phyloP scores from a whole-genome alignment of 2,797 vertebrate genomes.

The Semaprochilodus insignis region DNA sequence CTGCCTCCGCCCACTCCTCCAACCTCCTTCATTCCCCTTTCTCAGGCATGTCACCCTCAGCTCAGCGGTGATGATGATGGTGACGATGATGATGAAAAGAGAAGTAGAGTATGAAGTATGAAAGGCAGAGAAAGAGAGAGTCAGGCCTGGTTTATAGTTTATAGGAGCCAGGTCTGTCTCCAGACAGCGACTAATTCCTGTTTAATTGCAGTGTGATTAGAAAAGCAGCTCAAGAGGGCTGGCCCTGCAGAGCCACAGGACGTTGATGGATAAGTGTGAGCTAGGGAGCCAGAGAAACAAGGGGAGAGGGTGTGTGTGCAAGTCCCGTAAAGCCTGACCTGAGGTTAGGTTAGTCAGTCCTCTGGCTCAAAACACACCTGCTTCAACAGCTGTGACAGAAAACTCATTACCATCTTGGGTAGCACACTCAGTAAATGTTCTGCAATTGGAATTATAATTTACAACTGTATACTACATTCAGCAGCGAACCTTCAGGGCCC shows the following conservation, averaged over 20 bases:
- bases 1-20: slow-evolving; percentile 26
- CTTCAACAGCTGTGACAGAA: slow-evolving; percentile 9
- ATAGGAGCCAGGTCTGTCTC: slow-evolving; percentile 55
- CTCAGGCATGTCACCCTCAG: slow-evolving; percentile 39
- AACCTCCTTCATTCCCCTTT: neutral
- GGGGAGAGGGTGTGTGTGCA: slow-evolving; percentile 38
- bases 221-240: slow-evolving; percentile 73
- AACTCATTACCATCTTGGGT: neutral
- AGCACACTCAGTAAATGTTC: neutral
- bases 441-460: neutral
- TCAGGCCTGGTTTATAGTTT: slow-evolving; percentile 62
- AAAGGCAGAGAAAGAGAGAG: slow-evolving; percentile 22
- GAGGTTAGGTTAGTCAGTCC: slow-evolving; percentile 15
- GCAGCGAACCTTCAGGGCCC: too few species aligned
- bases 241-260: slow-evolving; percentile 67
- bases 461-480: neutral
- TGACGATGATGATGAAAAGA: slow-evolving; percentile 30
- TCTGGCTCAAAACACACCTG: neutral
- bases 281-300: slow-evolving; percentile 52
- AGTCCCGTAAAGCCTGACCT: slow-evolving; percentile 37
- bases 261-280: slow-evolving; percentile 74
- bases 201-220: slow-evolving; percentile 77
- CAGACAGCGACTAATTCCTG: slow-evolving; percentile 71
- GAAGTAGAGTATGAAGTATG: slow-evolving; percentile 35
- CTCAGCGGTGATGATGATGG: slow-evolving; percentile 22